Base-by-base conservation (phyloP, 1,140 invertebrate genomes). In the Orius insidiosus region DNA sequence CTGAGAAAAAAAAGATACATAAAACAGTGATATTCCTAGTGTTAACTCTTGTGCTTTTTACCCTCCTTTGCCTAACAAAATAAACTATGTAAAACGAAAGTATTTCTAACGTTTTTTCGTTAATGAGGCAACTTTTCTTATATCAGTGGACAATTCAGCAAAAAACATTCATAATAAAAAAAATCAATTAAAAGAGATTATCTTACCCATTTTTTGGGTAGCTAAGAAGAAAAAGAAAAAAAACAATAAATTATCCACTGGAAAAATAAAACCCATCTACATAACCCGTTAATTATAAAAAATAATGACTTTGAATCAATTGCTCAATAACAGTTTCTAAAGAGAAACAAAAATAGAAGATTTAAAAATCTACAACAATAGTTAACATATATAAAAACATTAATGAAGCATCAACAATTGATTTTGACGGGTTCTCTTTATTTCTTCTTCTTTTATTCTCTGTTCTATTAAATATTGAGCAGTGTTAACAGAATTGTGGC, bases 391-490 rank as follows among this genome's bases (percentile, higher is more conserved):
- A 7, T 7, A 4, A 24, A 24, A 24, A 24, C 24, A 24, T 47
- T 52, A 54, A 45, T 54, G 54, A 8, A 56, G 31, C 30, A 54
- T 43, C 13, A 45, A 31, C 11, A 54, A 18, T 16, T 52, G 44
- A 70, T 82, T 86, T 65, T 87, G 84, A 62, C 84, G 75, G 38
- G 32, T 50, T 63, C 89, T 75, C 70, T 94, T 94, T 52, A 80
- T 71, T 72, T 95, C 88, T 71, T 94, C 90, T 66, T 94, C 87
- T 63, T 75, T 78, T 65, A 96, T 89, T 67, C 86, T 82, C 68
- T 92, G 86, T 68, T 94, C 85, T 65, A 96, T 95, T 63, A 94
- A 76, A 71, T 82, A 88, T 60, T 89, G 82, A 63, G 92, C 90
- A 64, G 78, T 84, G 61, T 70, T 72, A 63, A 95, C 89, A 63